Evolutionary conservation across 2,113 vertebrate species (phyloP).

Genomic region (Danio rerio): DNA sequence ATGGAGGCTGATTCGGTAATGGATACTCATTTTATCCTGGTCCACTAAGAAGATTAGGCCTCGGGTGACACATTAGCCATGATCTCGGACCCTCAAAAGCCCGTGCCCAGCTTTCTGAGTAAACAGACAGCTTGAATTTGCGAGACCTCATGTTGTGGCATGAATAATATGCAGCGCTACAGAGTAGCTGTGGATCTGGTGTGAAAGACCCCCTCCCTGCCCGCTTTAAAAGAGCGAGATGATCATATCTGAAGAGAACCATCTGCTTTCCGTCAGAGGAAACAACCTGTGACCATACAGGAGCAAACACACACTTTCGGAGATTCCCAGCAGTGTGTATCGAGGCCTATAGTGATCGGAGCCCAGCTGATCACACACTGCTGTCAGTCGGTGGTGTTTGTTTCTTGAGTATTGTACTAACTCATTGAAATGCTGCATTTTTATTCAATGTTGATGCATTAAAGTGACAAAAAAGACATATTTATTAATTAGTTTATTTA

Average conservation of each 20-base stretch:
- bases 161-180: slow-evolving; percentile 82
- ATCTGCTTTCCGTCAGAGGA: slow-evolving; percentile 65
- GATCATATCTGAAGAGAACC: slow-evolving; percentile 60
- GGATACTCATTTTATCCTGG: slow-evolving; percentile 97
- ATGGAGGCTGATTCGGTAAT: slow-evolving; percentile 97
- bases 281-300: slow-evolving; percentile 22
- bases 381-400: too few relatives aligned
- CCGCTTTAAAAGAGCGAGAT: slow-evolving; percentile 33
- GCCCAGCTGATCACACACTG: too few relatives aligned
- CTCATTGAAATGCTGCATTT: too few relatives aligned
- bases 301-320: too few relatives aligned
- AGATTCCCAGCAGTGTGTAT: background rate
- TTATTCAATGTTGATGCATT: too few relatives aligned
- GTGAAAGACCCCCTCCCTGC: slow-evolving; percentile 79
- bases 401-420: too few relatives aligned
- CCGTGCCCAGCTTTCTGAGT: slow-evolving; percentile 84
- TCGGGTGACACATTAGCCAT: slow-evolving; percentile 96
- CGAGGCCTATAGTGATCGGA: too few relatives aligned
- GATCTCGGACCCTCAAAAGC: slow-evolving; percentile 87
- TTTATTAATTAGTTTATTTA: too few relatives aligned
- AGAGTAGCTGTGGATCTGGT: slow-evolving; percentile 81
- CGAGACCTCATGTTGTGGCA: slow-evolving; percentile 81
- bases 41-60: slow-evolving; percentile 99
- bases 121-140: slow-evolving; percentile 81
- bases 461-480: too few relatives aligned